Base-by-base conservation (phyloP, 2,888 invertebrate genomes). In the Glomeris marginata region DNA sequence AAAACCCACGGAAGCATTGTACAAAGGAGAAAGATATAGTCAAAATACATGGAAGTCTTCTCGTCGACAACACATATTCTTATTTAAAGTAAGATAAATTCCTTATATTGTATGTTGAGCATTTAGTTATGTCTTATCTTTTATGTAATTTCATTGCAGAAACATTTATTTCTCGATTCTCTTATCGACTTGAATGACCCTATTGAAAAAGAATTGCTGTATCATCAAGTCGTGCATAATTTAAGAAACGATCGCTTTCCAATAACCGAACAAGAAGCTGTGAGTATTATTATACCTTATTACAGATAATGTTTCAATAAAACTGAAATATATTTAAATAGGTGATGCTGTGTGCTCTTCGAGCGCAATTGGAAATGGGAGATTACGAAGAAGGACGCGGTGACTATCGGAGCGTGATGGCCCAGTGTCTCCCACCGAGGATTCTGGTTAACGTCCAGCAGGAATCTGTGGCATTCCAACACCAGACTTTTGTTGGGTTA, bases 311-410 rank as follows among this genome's bases (percentile, higher is more conserved):
- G 18, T 41, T 40, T 20, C 10, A 20, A 11, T 21, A 20, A 5
- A 4, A 5, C 11, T 28, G 28, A 28, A 28, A 16, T 6, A 45
- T 21, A 11, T 49, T 38, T 3, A 28, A 28, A 28, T 60, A 87
- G 86, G 85, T 90, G 68, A 90, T 91, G 85, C 68, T 94, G 51
- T 86, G 91, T 44, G 90, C 94, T 18, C 74, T 94, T 43, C 88
- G 92, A 75, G 85, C 88, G 40, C 94, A 94, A 68, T 75, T 91
- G 34, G 92, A 92, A 66, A 74, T 84, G 56, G 85, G 91, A 35
- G 91, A 92, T 69, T 84, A 63, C 55, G 62, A 63, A 47, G 58
- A 64, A 45, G 61, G 54, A 34, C 48, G 51, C 34, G 54, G 54
- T 35, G 58, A 58, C 51, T 58, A 58, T 44, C 49, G 54, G 35